Evolutionary conservation across 2,888 invertebrate species (phyloP), one percentile per base, ranked within the genome.

Genomic region (Coleophora deauratella): DNA sequence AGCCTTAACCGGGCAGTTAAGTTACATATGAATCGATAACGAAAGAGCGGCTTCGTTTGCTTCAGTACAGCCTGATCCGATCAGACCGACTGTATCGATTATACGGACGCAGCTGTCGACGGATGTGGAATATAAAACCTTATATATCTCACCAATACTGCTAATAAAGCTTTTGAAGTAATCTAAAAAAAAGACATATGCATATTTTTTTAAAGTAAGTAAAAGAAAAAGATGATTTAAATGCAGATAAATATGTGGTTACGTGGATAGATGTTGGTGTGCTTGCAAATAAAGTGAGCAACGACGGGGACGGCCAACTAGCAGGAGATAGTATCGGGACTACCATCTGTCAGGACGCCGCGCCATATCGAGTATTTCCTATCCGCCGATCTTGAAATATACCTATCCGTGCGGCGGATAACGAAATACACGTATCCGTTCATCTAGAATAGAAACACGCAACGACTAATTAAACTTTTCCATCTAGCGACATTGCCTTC

Each of bases 11-110:
- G 46, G 47, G 56, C 63, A 63, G 68, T 70, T 66, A 64, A 66
- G 66, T 75, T 69, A 70, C 66, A 66, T 54, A 63, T 59, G 56
- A 59, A 55, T 59, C 68, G 78, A 80, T 81, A 81, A 75, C 62
- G 61, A 59, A 63, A 54, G 21, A 21, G 77, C 80, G 80, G 81
- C 77, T 49, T 65, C 78, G 70, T 79, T 75, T 78, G 77, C 63
- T 38, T 50, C 47, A 48, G 51, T 52, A 57, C 56, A 58, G 45
- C 53, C 61, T 66, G 74, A 81, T 80, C 72, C 64, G 67, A 73
- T 75, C 70, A 61, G 48, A 39, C 35, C 44, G 32, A 39, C 57
- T 57, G 60, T 65, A 62, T 64, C 62, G 65, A 67, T 62, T 61
- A 68, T 63, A 52, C 57, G 59, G 63, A 62, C 55, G 66, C 69